Evolutionary conservation across 2,888 invertebrate species (phyloP), one percentile per base, ranked within the genome.

Genomic region (Oxystoma pomonae): DNA sequence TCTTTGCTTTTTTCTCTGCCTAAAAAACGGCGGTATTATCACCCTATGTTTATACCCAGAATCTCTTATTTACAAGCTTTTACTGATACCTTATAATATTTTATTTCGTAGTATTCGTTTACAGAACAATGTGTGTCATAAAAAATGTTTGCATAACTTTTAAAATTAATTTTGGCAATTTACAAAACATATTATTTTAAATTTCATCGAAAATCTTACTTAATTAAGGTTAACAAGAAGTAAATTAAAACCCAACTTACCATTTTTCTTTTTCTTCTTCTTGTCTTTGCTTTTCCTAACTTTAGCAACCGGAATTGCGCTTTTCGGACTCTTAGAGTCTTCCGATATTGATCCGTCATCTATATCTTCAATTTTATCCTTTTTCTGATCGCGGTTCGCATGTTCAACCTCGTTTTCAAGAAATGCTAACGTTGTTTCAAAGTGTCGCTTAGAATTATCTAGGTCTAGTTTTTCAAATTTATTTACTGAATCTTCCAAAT

Each of bases 271-370:
- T 62, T 58, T 58, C 52, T 57, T 64, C 60, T 71, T 76, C 58
- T 73, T 73, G 60, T 77, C 74, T 22, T 69, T 64, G 65, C 72
- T 74, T 66, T 73, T 72, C 59, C 75, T 69, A 5, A 73, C 65
- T 70, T 76, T 78, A 1, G 76, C 69, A 55, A 78, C 68, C 2
- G 79, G 79, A 64, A 80, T 80, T 16, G 70, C 68, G 68, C 78
- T 78, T 61, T 71, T 72, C 35, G 62, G 59, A 9, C 61, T 65
- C 21, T 66, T 67, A 5, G 71, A 69, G 60, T 69, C 69, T 2
- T 60, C 55, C n/a, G 67, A 64, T 20, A 59, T 65, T 5, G 68
- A 58, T 12, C 65, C 64, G 16, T 67, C 68, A 20, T 59, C 64
- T 16, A 9, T 3, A 19, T 57, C 64, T n/a, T 35, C 35, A 35